Evolutionary conservation across 1,140 invertebrate species (phyloP), one percentile per base, ranked within the genome.

Genomic region (Papilio xuthus): DNA sequence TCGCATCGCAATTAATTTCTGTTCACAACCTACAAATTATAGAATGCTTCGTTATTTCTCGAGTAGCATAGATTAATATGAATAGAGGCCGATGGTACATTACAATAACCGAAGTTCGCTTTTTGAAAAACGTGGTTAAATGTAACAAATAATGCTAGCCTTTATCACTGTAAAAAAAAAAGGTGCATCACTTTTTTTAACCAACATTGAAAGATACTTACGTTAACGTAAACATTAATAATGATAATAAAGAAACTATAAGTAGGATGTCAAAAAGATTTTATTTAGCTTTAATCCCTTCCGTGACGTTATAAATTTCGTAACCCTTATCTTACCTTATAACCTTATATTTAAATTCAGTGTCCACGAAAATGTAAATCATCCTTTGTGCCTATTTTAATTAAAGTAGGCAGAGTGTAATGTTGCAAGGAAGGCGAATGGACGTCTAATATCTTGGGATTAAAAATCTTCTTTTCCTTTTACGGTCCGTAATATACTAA

Each of bases 11-110:
- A 87, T 89, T 86, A 85, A 84, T 86, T 81, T 78, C 81, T 82
- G 81, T 85, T 81, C 83, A 78, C 79, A 82, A 86, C 79, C 79
- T 84, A 86, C 82, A 82, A 84, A 87, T 87, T 88, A 82, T 80
- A 72, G 77, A 85, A 82, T 82, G 82, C 82, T 85, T 85, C 82
- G 82, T 88, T 77, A 69, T 4, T 70, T 73, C 78, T 60, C 53
- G 53, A n/a, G n/a, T n/a, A n/a, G 4, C n/a, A 47, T 60, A 80
- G 80, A 73, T 67, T 75, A 80, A 28, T 44, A 78, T 56, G 44
- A 72, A 72, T 71, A 78, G 56, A 81, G 23, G 4, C 23, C 12
- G 44, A 47, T 47, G 44, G n/a, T 53, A 6, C 4, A 53, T 53
- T 53, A 53, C 0, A n/a, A 53, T 53, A 1, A n/a, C 4, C 18